Evolutionary conservation across 2,888 invertebrate genomes (phyloP).

Genomic region (Tetragonula carbonaria): DNA sequence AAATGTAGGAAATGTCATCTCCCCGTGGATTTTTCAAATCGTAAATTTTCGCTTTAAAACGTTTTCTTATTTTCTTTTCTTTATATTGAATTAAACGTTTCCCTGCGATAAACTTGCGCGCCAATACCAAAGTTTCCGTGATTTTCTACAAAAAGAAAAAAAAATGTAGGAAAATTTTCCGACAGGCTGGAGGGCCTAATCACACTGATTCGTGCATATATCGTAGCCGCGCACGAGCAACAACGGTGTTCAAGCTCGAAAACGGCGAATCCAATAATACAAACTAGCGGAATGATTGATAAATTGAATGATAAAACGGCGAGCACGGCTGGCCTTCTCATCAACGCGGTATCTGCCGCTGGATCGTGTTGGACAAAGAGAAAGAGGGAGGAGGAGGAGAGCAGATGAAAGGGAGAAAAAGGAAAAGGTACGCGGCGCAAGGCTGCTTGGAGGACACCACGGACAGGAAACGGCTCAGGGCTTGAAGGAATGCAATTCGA

Average conservation of each 20-base stretch:
- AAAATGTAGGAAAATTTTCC: too few species aligned
- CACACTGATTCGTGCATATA: too few species aligned
- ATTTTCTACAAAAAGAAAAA: too few species aligned
- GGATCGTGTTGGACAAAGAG: conserved; percentile 29
- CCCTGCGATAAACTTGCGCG: too few species aligned
- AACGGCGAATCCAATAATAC: background rate
- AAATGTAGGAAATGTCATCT: too few species aligned
- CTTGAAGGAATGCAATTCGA: conserved; percentile 79
- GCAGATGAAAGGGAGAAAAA: background rate
- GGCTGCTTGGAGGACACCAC: conserved; percentile 78
- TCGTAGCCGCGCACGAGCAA: background rate
- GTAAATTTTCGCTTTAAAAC: too few species aligned
- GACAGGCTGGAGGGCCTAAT: too few species aligned
- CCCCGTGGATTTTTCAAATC: too few species aligned
- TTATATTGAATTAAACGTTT: too few species aligned
- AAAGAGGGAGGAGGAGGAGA: background rate
- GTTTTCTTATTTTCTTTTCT: too few species aligned
- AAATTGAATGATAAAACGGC: conserved; percentile 56
- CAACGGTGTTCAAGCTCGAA: background rate
- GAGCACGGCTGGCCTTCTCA: conserved; percentile 45
- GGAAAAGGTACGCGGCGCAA: conserved; percentile 67
- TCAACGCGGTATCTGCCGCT: conserved; percentile 38
- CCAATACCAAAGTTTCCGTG: too few species aligned
- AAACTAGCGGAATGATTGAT: conserved; percentile 29
- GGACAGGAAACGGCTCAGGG: conserved; percentile 75